A percentile compares a stretch with the other conserved stretches of the same genome.
phyloP scores from a whole-genome alignment of 1,140 invertebrate genomes.

The Sycophila sp. region DNA sequence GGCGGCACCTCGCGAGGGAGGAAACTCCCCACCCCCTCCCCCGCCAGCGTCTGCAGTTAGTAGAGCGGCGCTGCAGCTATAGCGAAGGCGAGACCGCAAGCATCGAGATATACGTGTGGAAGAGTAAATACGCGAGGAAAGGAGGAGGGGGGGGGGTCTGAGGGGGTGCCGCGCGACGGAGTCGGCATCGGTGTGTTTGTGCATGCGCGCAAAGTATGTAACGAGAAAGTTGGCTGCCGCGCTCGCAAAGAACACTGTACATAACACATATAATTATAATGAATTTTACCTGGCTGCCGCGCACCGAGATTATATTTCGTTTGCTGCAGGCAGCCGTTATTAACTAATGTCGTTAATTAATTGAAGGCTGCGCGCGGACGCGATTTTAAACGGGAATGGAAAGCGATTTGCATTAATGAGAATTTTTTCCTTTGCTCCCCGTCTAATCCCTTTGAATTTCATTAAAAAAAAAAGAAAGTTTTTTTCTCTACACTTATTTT shows the following conservation, averaged over 20 bases:
- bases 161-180: neutral
- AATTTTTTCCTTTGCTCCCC: neutral
- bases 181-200: slow-evolving; percentile 10
- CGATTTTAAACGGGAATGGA: slow-evolving; percentile 19
- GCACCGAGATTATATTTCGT: slow-evolving; percentile 33
- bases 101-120: slow-evolving; percentile 28
- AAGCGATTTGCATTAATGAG: slow-evolving; percentile 24
- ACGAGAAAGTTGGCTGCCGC: slow-evolving; percentile 37
- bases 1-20: slow-evolving; percentile 25
- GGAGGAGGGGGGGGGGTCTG: neutral
- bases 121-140: slow-evolving; percentile 28
- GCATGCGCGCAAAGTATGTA: slow-evolving; percentile 35
- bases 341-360: slow-evolving; percentile 34
- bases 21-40: slow-evolving; percentile 3
- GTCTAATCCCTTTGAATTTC: too few relatives aligned
- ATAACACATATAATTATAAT: slow-evolving; percentile 35
- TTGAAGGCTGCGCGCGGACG: slow-evolving; percentile 10
- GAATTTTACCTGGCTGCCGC: slow-evolving; percentile 22
- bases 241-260: slow-evolving; percentile 36
- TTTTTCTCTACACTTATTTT: too few relatives aligned
- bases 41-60: slow-evolving; percentile 3
- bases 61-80: neutral
- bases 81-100: slow-evolving; percentile 38
- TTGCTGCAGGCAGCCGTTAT: slow-evolving; percentile 7
- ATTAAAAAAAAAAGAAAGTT: too few relatives aligned